phyloP scores from a whole-genome alignment of 2,888 invertebrate species.

The Rhorus exstirpatorius region DNA sequence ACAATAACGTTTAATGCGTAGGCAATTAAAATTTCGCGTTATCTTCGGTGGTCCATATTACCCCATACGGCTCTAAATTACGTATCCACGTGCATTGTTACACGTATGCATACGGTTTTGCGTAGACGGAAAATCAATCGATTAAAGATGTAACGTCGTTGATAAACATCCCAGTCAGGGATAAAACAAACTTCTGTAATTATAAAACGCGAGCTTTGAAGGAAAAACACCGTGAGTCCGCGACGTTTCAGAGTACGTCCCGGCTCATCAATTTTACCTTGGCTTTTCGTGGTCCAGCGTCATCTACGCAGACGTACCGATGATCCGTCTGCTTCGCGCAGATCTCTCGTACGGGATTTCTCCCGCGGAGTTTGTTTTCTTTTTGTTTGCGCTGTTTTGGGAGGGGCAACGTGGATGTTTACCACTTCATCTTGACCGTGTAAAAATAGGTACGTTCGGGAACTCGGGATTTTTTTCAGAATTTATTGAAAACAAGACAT shows the following conservation, averaged over 20 bases:
- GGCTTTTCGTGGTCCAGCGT: neutral
- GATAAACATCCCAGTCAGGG: slow-evolving; percentile 30
- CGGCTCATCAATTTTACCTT: slow-evolving; percentile 21
- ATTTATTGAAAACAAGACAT: slow-evolving; percentile 23
- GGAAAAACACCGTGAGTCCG: slow-evolving; percentile 28
- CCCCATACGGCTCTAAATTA: neutral
- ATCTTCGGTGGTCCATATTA: neutral
- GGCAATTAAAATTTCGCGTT: neutral
- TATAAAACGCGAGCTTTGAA: slow-evolving; percentile 4
- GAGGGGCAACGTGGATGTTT: neutral
- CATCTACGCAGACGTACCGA: neutral
- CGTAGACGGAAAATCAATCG: slow-evolving; percentile 49
- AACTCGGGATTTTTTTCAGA: neutral
- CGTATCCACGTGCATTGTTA: slow-evolving; percentile 25
- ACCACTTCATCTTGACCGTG: slow-evolving; percentile 44
- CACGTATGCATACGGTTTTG: neutral
- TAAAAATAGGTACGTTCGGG: slow-evolving; percentile 50
- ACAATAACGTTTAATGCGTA: no score
- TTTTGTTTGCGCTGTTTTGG: neutral
- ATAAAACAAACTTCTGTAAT: slow-evolving; percentile 5
- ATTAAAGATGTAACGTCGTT: slow-evolving; percentile 51
- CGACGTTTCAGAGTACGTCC: slow-evolving; percentile 7
- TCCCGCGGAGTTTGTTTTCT: neutral
- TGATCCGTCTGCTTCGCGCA: no score
- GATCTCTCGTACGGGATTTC: neutral